Evolutionary conservation across 2,797 vertebrate genomes (phyloP), one percentile per base, ranked within the genome.

Genomic region (Okamejei kenojei): DNA sequence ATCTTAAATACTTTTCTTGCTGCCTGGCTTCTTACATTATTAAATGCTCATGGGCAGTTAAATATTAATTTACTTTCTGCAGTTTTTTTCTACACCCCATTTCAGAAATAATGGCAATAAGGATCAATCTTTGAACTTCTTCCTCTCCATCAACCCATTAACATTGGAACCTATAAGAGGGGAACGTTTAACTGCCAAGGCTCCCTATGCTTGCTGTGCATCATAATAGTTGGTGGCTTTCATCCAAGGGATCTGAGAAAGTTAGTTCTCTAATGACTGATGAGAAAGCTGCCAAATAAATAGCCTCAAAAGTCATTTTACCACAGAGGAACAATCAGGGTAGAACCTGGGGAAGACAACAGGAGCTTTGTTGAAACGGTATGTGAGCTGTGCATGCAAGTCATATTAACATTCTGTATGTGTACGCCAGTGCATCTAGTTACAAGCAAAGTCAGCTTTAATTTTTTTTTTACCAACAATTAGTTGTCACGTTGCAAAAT

Each of bases 271-370:
- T 97, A 95, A 97, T 96, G 97, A 95, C 96, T 95, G 95, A 96
- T 95, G 0, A 71, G 96, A 92, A 95, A 94, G 94, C 95, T 96
- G 96, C 96, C 96, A 96, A 96, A 96, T 95, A 96, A 95, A 95
- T 95, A 95, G 96, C 96, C 95, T 96, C 96, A 96, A 95, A 97
- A 96, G 96, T 96, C 96, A 97, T 96, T 97, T 96, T 96, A 96
- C 97, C 96, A 96, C 96, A 96, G 96, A 97, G 90, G 68, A 91
- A 91, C 71, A 76, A 92, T 92, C 71, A n/a, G 38, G 71, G 38
- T 92, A 92, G 23, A 92, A 92, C 23, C 38, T 92, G 90, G 13
- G 26, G 38, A 29, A 76, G 90, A 76, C 71, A 92, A 58, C 45
- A 17, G 38, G 13, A 58, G 38, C 38, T 26, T 92, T 76, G 71